These are phyloP conservation scores for Folsomia manolachei DNA, from an alignment of 2,888 invertebrate species.

Conservation along the genomic window DNA sequence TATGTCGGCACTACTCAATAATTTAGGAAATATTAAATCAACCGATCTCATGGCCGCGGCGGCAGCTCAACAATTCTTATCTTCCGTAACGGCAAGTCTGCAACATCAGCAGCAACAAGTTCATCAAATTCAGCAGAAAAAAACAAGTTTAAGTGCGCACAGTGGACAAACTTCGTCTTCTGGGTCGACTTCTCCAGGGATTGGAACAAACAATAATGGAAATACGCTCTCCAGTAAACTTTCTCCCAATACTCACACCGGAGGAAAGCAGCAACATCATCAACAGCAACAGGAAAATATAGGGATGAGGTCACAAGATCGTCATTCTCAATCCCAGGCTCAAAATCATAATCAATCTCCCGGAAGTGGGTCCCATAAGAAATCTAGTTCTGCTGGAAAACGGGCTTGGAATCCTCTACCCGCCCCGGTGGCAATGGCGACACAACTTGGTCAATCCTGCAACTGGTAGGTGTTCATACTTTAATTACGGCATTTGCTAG, in stretches of 20 bases:
- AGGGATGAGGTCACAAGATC: neutral
- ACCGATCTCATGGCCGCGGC: slow-evolving; percentile 18
- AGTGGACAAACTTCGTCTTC: slow-evolving; percentile 24
- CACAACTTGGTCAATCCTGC: slow-evolving; percentile 36
- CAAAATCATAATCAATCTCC: neutral
- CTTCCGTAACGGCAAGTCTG: slow-evolving; percentile 2
- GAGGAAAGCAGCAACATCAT: slow-evolving; percentile 44
- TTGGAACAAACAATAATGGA: neutral
- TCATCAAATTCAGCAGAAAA: slow-evolving; percentile 14
- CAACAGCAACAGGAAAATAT: neutral
- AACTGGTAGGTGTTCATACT: slow-evolving; percentile 31
- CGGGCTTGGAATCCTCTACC: slow-evolving; percentile 29
- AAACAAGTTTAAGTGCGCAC: neutral
- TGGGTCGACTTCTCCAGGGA: slow-evolving; percentile 9
- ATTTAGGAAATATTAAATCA: slow-evolving; percentile 18
- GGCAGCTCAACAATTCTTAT: slow-evolving; percentile 13
- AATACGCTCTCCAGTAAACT: slow-evolving; percentile 27
- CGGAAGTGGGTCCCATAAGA: neutral
- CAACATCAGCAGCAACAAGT: slow-evolving; percentile 17
- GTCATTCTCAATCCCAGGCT: neutral
- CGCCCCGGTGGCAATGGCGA: slow-evolving; percentile 24
- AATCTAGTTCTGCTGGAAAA: neutral
- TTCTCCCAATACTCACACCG: slow-evolving; percentile 42
- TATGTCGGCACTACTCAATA: slow-evolving; percentile 14
- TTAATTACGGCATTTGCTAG: too few species aligned